Conservation (phyloP, 2,888 invertebrate genomes). For the Meta bourneti region DNA sequence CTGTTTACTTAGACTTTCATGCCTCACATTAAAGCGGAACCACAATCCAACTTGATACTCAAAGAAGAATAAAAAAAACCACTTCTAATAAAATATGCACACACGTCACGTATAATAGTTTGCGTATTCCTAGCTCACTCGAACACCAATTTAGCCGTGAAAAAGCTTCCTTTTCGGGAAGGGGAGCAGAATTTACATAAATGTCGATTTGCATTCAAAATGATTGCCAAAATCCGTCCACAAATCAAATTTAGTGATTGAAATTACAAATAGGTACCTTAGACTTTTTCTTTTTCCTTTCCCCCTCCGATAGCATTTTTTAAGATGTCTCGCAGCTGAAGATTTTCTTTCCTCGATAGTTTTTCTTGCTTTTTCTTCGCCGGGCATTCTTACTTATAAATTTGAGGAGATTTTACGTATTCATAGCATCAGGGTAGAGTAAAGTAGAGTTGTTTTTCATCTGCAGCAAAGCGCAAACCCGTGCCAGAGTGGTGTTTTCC, state of each 20-base stretch:
- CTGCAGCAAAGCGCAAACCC: conserved; percentile 20
- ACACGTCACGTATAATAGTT: conserved; percentile 50
- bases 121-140: conserved; percentile 41
- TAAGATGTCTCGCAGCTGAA: neutral
- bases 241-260: conserved; percentile 74
- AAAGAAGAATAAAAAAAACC: neutral
- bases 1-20: neutral
- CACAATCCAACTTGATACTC: neutral
- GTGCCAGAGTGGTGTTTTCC: conserved; percentile 45
- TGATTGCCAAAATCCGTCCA: conserved; percentile 54
- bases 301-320: conserved; percentile 6
- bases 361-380: neutral
- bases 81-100: conserved; percentile 47
- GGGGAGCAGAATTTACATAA: conserved; percentile 66
- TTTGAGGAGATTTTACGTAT: conserved; percentile 43
- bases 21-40: neutral
- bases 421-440: conserved; percentile 45
- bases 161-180: conserved; percentile 22
- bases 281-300: conserved; percentile 24
- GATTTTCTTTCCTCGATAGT: neutral
- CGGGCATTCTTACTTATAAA: conserved; percentile 5
- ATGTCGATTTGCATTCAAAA: conserved; percentile 70
- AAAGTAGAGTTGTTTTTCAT: conserved; percentile 50
- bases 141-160: conserved; percentile 60
- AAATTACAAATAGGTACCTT: conserved; percentile 68